phyloP scores from a whole-genome alignment of 2,113 vertebrate species.

The Pontoporia blainvillei region DNA sequence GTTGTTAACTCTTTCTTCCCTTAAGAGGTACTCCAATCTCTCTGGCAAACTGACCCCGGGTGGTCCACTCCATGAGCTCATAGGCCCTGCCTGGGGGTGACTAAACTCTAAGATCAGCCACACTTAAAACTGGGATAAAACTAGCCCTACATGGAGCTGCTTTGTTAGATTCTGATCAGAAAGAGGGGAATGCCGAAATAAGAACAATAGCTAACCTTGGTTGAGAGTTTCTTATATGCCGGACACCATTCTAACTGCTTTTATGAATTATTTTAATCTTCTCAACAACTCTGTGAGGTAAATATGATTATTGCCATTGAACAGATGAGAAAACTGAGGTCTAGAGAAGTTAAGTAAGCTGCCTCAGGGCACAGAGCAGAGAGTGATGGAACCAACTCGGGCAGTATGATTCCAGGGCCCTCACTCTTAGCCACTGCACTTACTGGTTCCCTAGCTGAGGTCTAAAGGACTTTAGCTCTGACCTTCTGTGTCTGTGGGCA shows the following conservation, averaged over 20 bases:
- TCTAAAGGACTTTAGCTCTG: not conserved
- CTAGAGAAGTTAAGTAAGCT: not conserved
- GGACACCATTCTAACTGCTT: not conserved
- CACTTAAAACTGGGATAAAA: not conserved
- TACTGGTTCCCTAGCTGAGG: not conserved
- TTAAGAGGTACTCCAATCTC: not conserved
- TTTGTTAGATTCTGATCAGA: not conserved
- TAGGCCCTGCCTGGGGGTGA: not conserved
- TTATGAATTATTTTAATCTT: not conserved
- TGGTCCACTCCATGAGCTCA: not conserved
- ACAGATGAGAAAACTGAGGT: not conserved
- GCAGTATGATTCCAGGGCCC: not conserved
- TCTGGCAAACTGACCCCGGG: not conserved
- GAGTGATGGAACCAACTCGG: not conserved
- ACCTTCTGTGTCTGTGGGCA: not conserved
- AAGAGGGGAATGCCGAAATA: not conserved
- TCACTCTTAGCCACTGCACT: not conserved
- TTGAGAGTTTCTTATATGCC: not conserved
- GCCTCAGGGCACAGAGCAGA: not conserved
- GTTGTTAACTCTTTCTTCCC: not conserved
- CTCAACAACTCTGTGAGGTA: not conserved
- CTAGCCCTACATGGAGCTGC: not conserved
- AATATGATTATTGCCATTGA: not conserved
- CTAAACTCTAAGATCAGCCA: not conserved
- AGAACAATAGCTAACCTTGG: not conserved